Conservation (phyloP, 2,113 vertebrate genomes). For the Bungarus multicinctus region DNA sequence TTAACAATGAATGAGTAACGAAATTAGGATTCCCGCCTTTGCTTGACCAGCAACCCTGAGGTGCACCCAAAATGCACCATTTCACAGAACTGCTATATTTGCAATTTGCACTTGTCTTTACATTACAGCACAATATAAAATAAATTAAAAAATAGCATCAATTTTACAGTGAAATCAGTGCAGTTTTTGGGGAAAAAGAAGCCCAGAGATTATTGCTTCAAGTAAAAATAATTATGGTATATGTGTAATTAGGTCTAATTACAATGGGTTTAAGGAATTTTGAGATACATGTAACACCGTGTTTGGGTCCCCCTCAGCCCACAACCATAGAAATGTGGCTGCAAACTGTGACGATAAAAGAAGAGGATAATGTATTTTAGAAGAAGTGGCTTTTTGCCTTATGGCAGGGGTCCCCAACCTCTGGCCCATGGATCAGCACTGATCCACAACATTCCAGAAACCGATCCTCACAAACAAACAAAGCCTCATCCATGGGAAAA, state of each 20-base stretch:
- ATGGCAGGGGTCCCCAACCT: neutral
- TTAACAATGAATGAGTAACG: neutral
- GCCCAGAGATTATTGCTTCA: too few relatives aligned
- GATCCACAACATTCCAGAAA: too few relatives aligned
- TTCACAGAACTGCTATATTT: neutral
- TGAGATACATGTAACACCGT: neutral
- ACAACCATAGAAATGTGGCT: neutral
- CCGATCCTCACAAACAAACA: too few relatives aligned
- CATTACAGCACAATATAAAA: neutral
- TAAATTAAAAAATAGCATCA: neutral
- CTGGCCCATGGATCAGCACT: too few relatives aligned
- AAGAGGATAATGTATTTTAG: neutral
- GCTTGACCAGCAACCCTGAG: neutral
- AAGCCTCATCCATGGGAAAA: too few relatives aligned
- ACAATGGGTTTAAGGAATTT: too few relatives aligned
- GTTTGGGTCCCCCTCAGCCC: neutral
- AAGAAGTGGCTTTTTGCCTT: neutral
- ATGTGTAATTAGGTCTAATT: too few relatives aligned
- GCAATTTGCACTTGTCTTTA: neutral
- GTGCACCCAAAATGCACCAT: neutral
- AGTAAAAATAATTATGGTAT: too few relatives aligned
- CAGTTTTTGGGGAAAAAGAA: neutral
- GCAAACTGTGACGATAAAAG: neutral
- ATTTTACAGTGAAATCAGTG: neutral
- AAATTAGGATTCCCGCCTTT: neutral